Conservation (phyloP, 1,140 invertebrate species). For the Drosophila truncata region DNA sequence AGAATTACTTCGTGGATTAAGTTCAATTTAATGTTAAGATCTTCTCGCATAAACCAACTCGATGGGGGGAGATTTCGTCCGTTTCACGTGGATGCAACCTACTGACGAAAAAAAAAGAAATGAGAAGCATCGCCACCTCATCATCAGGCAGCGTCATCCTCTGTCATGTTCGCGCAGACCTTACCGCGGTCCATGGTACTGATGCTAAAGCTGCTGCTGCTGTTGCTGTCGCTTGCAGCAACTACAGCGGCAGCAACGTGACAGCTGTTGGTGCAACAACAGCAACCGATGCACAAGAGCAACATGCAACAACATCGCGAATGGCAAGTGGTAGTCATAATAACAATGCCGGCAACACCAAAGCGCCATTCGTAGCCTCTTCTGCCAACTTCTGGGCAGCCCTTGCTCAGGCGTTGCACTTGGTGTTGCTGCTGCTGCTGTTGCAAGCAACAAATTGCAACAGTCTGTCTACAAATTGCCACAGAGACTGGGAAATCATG, state of each 20-base stretch:
- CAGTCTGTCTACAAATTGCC: slow-evolving; percentile 53
- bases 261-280: slow-evolving; percentile 58
- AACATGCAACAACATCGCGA: slow-evolving; percentile 49
- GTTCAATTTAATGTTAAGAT: neutral
- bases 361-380: slow-evolving; percentile 58
- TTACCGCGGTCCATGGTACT: slow-evolving; percentile 47
- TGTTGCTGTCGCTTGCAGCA: slow-evolving; percentile 34
- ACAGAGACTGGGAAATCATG: slow-evolving; percentile 32
- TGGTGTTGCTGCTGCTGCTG: slow-evolving; percentile 24
- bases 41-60: slow-evolving; percentile 21
- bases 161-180: slow-evolving; percentile 59
- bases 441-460: slow-evolving; percentile 52
- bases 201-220: slow-evolving; percentile 14
- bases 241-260: slow-evolving; percentile 35
- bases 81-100: slow-evolving; percentile 14
- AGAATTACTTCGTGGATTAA: too few species aligned
- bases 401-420: slow-evolving; percentile 16
- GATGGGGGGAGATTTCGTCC: too few species aligned
- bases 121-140: slow-evolving; percentile 44
- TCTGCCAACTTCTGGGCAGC: slow-evolving; percentile 33
- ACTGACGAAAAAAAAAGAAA: slow-evolving; percentile 19
- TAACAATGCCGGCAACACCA: slow-evolving; percentile 60
- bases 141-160: slow-evolving; percentile 52
- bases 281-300: slow-evolving; percentile 38
- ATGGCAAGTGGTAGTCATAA: slow-evolving; percentile 63